Percentiles rank a stretch among this genome's conserved stretches.
Evolutionary conservation across 2,113 vertebrate species (phyloP).

Genomic region (Chamaea fasciata): DNA sequence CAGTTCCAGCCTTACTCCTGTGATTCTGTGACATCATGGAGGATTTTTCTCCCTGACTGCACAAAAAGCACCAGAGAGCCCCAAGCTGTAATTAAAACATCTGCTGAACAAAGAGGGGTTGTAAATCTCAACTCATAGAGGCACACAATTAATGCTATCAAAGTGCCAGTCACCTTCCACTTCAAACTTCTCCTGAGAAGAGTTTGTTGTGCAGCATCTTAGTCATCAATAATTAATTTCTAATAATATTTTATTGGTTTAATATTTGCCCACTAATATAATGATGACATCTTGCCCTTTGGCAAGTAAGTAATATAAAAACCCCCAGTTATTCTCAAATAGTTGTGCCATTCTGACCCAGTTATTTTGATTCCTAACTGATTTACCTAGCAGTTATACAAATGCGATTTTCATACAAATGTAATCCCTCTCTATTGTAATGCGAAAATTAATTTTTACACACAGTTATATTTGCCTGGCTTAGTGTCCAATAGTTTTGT

Average conservation of each 20-base stretch:
- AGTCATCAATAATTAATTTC: not conserved
- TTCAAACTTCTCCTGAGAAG: not conserved
- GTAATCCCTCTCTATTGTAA: not conserved
- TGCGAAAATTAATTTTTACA: slow-evolving; percentile 8
- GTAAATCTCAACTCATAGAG: not conserved
- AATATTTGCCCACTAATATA: not conserved
- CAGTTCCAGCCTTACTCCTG: not conserved
- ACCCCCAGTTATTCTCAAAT: not conserved
- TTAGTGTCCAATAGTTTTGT: not conserved
- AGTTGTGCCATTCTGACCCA: not conserved
- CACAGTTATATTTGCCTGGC: not conserved
- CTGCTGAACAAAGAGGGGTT: not conserved
- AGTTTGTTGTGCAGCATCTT: not conserved
- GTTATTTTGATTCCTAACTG: not conserved
- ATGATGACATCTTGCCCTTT: not conserved
- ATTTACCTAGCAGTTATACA: not conserved
- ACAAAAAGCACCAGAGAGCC: not conserved
- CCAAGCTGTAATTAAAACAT: slow-evolving; percentile 29
- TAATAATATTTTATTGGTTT: not conserved
- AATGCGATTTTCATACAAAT: not conserved
- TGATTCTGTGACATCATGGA: not conserved
- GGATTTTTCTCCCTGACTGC: not conserved
- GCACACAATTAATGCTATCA: not conserved
- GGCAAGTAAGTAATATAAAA: not conserved
- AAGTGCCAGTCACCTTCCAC: not conserved